Evolutionary conservation across 1,140 invertebrate genomes (phyloP).

Genomic region (Ceratitis capitata): DNA sequence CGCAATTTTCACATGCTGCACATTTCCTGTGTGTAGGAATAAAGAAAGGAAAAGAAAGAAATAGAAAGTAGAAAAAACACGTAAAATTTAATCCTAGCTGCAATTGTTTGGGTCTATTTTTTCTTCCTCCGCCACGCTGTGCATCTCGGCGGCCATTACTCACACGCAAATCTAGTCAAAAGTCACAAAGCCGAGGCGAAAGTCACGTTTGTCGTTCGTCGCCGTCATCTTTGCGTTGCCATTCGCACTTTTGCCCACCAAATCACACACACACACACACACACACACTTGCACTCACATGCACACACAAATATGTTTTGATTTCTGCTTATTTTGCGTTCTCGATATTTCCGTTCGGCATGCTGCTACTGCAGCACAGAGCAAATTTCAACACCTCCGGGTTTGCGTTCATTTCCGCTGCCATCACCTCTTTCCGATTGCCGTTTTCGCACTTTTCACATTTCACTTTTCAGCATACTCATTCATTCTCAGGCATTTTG

Average conservation of each 20-base stretch:
- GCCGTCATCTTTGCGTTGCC: background rate
- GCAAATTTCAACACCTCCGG: background rate
- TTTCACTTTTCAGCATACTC: slow-evolving; percentile 21
- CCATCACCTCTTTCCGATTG: slow-evolving; percentile 6
- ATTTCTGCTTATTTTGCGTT: background rate
- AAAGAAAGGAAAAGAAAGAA: background rate
- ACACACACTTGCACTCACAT: background rate
- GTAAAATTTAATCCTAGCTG: background rate
- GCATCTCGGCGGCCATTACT: background rate
- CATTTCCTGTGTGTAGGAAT: background rate
- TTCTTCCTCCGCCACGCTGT: background rate
- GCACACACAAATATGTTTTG: too few species aligned
- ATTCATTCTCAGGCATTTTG: slow-evolving; percentile 19
- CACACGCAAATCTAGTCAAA: background rate
- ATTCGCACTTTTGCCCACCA: background rate
- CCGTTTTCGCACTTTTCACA: slow-evolving; percentile 15
- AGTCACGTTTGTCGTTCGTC: background rate
- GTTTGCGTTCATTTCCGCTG: slow-evolving; percentile 4
- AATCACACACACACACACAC: background rate
- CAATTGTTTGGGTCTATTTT: too few species aligned
- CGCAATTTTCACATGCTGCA: background rate
- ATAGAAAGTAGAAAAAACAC: background rate
- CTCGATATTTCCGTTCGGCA: background rate
- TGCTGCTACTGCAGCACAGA: background rate
- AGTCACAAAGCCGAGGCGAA: background rate